Conservation (phyloP, 2,797 vertebrate genomes). For the Diplodus sargus region DNA sequence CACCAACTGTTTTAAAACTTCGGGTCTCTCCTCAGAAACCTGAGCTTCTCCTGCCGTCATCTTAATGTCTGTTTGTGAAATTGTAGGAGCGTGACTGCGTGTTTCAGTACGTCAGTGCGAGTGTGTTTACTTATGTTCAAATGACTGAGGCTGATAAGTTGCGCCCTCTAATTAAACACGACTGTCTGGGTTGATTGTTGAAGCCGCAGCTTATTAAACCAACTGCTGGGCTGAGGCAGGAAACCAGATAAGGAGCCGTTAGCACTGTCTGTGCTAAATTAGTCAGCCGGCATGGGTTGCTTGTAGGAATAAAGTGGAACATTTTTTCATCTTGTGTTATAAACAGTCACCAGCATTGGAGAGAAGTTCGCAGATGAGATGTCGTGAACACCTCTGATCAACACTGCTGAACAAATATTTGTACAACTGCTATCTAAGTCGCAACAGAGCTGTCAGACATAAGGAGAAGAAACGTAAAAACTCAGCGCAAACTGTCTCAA, state of each 20-base stretch:
- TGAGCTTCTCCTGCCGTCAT: constrained; percentile 33
- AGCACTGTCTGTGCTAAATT: constrained; percentile 61
- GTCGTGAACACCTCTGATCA: neutral
- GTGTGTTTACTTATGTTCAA: constrained; percentile 62
- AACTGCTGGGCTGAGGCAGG: constrained; percentile 60
- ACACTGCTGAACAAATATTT: constrained; percentile 18
- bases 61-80: constrained; percentile 52
- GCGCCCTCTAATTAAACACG: constrained; percentile 66
- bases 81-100: constrained; percentile 43
- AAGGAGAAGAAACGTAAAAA: neutral
- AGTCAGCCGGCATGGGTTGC: constrained; percentile 49
- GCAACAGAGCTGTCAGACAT: neutral
- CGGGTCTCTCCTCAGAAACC: constrained; percentile 52
- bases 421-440: constrained; percentile 4
- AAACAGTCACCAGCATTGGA: constrained; percentile 31
- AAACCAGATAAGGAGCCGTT: constrained; percentile 72
- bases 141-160: constrained; percentile 51
- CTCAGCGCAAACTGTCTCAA: neutral
- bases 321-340: constrained; percentile 36
- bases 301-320: constrained; percentile 45
- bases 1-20: constrained; percentile 55
- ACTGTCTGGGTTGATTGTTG: constrained; percentile 61
- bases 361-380: constrained; percentile 28
- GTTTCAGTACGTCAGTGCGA: constrained; percentile 40
- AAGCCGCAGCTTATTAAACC: constrained; percentile 61